Percentiles rank a stretch among this genome's conserved stretches.
phyloP scores from a whole-genome alignment of 2,113 vertebrate genomes.

The Hippopotamus amphibius region DNA sequence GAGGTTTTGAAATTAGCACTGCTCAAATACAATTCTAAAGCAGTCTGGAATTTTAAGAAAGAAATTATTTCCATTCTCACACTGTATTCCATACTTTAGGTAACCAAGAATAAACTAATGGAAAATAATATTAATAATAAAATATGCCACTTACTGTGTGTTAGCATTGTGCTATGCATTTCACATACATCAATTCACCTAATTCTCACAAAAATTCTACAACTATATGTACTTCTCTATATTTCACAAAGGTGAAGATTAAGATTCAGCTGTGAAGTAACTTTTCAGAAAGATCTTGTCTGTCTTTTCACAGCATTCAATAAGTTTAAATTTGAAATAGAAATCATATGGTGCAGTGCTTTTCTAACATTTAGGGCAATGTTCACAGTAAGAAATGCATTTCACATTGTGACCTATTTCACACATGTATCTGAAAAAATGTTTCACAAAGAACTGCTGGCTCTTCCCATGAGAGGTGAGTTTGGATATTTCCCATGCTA shows the following conservation, averaged over 20 bases:
- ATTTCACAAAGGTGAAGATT: not conserved
- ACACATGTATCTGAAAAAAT: not conserved
- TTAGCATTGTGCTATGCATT: not conserved
- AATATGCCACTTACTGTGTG: not conserved
- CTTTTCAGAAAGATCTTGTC: slow-evolving; percentile 9
- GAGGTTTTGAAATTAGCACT: not conserved
- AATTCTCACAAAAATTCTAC: not conserved
- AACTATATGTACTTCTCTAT: not conserved
- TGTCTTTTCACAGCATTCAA: not conserved
- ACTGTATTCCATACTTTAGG: not conserved
- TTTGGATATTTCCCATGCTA: not conserved
- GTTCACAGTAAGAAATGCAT: slow-evolving; percentile 14
- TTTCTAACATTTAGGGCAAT: slow-evolving; percentile 2
- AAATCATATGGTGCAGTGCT: not conserved
- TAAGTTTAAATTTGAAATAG: slow-evolving; percentile 44
- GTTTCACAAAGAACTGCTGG: not conserved
- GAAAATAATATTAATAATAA: not conserved
- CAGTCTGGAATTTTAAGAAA: not conserved
- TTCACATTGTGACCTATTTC: slow-evolving; percentile 35
- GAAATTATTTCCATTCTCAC: not conserved
- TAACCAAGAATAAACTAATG: not conserved
- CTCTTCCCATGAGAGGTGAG: not conserved
- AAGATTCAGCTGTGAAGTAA: not conserved
- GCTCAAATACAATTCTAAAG: not conserved
- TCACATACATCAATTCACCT: not conserved